These are phyloP conservation scores for Columba livia DNA, from an alignment of 2,113 vertebrate genomes.

Conservation along the genomic window DNA sequence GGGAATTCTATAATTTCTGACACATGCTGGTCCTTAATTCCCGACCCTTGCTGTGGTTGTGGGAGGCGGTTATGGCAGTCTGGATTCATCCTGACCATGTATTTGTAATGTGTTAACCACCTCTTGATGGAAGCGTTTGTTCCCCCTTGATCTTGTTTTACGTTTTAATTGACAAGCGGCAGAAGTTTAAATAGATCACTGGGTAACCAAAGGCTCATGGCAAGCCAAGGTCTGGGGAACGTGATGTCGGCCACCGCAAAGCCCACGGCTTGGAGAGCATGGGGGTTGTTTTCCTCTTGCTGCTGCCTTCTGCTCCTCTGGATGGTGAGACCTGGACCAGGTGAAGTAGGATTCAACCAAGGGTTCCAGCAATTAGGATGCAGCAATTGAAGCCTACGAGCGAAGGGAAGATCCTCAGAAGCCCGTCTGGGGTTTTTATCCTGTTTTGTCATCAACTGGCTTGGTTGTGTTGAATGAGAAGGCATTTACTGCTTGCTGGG, in stretches of 20 bases:
- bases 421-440: fast-evolving
- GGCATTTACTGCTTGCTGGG: neutral
- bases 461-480: neutral
- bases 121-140: neutral
- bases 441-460: neutral
- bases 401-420: neutral
- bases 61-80: neutral
- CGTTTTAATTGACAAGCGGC: neutral
- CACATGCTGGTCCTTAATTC: neutral
- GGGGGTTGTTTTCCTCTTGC: neutral
- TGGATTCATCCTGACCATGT: neutral
- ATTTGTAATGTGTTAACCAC: neutral
- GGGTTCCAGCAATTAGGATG: neutral
- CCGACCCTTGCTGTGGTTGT: neutral
- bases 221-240: neutral
- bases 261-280: fast-evolving
- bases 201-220: neutral
- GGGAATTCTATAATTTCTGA: neutral
- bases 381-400: fast-evolving
- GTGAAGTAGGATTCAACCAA: neutral
- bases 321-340: neutral
- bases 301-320: neutral
- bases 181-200: neutral
- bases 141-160: neutral
- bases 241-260: fast-evolving